These are phyloP conservation scores for Acromyrmex heyeri DNA, from an alignment of 1,140 invertebrate species.

Conservation along the genomic window DNA sequence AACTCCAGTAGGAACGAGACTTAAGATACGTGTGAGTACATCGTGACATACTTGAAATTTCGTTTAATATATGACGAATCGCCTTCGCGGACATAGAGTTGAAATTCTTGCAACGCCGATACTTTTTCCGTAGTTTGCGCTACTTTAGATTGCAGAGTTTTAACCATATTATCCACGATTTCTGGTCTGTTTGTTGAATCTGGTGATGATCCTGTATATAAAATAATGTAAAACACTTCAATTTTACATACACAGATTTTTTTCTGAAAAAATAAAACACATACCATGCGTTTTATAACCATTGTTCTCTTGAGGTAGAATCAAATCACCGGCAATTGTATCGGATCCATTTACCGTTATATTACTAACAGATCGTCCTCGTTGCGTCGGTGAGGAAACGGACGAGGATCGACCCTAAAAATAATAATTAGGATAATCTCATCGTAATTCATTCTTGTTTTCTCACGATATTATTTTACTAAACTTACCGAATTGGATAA, in stretches of 20 bases:
- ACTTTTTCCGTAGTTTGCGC: conserved; percentile 80
- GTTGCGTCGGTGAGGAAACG: conserved; percentile 86
- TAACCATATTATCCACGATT: conserved; percentile 83
- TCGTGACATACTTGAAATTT: conserved; percentile 87
- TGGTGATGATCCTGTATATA: conserved; percentile 77
- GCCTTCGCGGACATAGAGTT: conserved; percentile 82
- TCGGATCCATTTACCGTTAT: conserved; percentile 85
- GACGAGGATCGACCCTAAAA: conserved; percentile 85
- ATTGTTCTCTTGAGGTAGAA: conserved; percentile 85
- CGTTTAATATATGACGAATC: conserved; percentile 84
- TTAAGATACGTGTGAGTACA: not conserved
- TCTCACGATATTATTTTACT: not conserved
- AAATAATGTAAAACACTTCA: not conserved
- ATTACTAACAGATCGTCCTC: conserved; percentile 81
- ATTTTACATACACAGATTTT: not conserved
- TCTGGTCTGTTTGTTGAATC: conserved; percentile 83
- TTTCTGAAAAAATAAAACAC: conserved; percentile 7
- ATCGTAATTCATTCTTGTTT: not conserved
- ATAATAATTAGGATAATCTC: not conserved
- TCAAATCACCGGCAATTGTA: conserved; percentile 84
- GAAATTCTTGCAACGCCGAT: conserved; percentile 82
- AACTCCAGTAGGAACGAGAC: no score
- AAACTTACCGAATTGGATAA: conserved; percentile 83
- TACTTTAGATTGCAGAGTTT: conserved; percentile 79
- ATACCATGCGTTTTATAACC: conserved; percentile 84